These are phyloP conservation scores for Cosmia trapezina DNA, from an alignment of 2,888 invertebrate genomes.

Conservation along the genomic window DNA sequence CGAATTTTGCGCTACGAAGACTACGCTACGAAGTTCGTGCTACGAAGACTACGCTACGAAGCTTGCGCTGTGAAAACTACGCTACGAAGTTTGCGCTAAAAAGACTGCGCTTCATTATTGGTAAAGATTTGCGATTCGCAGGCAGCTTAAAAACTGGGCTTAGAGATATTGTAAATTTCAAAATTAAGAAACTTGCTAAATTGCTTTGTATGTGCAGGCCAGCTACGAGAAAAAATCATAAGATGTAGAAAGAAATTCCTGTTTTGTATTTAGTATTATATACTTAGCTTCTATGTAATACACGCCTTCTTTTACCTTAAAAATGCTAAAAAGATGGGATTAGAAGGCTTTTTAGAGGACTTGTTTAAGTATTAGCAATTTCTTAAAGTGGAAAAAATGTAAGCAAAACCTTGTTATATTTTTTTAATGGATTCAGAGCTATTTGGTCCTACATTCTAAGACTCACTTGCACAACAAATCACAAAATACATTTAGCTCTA, in stretches of 20 bases:
- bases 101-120: background rate
- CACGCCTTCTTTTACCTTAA: background rate
- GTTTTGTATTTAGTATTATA: background rate
- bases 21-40: background rate
- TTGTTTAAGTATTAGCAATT: background rate
- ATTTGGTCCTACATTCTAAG: background rate
- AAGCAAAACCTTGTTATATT: too few species aligned
- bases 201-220: too few species aligned
- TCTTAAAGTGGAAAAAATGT: background rate
- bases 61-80: background rate
- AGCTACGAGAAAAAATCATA: background rate
- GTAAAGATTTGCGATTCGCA: background rate
- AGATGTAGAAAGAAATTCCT: background rate
- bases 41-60: background rate
- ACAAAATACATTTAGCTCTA: background rate
- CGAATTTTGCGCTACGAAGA: background rate
- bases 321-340: background rate
- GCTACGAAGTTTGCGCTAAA: slow-evolving; percentile 4
- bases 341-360: too few species aligned
- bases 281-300: background rate
- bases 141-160: background rate
- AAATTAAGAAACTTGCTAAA: background rate
- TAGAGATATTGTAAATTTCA: background rate
- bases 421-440: background rate
- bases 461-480: background rate